phyloP scores from a whole-genome alignment of 2,113 vertebrate genomes.

The Sorex araneus region DNA sequence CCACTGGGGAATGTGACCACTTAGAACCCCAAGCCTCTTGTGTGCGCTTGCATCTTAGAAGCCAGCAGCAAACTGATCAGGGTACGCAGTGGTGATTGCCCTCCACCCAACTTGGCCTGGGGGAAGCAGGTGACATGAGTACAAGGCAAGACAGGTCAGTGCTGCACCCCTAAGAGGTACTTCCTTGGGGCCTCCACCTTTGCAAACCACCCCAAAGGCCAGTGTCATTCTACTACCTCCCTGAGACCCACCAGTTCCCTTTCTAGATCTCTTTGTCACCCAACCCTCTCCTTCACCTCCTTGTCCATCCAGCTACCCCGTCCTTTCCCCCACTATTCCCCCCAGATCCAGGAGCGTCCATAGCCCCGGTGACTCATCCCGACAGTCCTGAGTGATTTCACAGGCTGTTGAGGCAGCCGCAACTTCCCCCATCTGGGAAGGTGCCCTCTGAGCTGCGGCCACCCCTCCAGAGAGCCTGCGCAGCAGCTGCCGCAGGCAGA shows the following conservation, averaged over 20 bases:
- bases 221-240: not conserved
- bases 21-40: slow-evolving; percentile 36
- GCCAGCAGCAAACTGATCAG: slow-evolving; percentile 48
- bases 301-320: not conserved
- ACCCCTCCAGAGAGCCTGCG: not conserved
- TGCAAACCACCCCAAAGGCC: not conserved
- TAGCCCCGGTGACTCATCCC: not conserved
- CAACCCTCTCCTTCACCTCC: not conserved
- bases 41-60: slow-evolving; percentile 44
- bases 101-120: slow-evolving; percentile 11
- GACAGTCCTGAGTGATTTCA: not conserved
- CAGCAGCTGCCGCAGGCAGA: not conserved
- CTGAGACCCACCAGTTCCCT: not conserved
- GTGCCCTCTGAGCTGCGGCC: not conserved
- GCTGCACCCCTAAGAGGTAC: not conserved
- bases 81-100: not conserved
- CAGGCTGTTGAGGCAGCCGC: not conserved
- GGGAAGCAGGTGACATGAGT: slow-evolving; percentile 6
- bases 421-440: not conserved
- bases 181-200: not conserved
- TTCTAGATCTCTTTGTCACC: not conserved
- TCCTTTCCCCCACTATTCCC: not conserved
- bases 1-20: slow-evolving; percentile 45
- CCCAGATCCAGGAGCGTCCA: not conserved
- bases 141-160: too few species aligned